These are phyloP conservation scores for Catharus fuscescens DNA, from an alignment of 2,113 vertebrate genomes.

Conservation along the genomic window DNA sequence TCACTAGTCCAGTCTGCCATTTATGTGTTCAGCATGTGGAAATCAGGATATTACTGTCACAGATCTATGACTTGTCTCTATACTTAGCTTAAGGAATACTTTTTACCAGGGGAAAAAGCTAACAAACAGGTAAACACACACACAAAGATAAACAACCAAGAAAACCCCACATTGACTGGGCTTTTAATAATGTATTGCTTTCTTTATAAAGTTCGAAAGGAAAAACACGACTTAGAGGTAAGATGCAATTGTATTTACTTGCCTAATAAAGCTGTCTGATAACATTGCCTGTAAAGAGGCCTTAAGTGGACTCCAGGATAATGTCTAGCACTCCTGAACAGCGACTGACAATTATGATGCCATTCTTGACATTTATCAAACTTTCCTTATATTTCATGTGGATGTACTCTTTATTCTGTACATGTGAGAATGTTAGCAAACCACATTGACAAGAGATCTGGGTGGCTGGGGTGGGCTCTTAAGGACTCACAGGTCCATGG, in stretches of 20 bases:
- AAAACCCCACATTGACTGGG: accelerated
- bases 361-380: background rate
- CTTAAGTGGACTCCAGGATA: background rate
- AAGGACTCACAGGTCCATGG: background rate
- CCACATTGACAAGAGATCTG: too few species aligned
- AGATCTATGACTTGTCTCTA: background rate
- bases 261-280: background rate
- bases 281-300: background rate
- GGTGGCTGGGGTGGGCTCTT: background rate
- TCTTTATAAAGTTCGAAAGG: background rate
- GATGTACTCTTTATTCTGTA: background rate
- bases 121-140: background rate
- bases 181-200: background rate
- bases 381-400: background rate
- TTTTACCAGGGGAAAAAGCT: background rate
- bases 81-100: background rate
- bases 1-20: background rate
- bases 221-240: background rate
- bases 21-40: background rate
- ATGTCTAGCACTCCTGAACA: background rate
- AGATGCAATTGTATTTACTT: background rate
- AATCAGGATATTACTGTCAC: background rate
- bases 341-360: background rate
- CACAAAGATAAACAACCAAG: background rate
- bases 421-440: background rate